Percentiles rank a stretch among this genome's conserved stretches.
phyloP scores from a whole-genome alignment of 2,888 invertebrate genomes.

The Villa cingulata region DNA sequence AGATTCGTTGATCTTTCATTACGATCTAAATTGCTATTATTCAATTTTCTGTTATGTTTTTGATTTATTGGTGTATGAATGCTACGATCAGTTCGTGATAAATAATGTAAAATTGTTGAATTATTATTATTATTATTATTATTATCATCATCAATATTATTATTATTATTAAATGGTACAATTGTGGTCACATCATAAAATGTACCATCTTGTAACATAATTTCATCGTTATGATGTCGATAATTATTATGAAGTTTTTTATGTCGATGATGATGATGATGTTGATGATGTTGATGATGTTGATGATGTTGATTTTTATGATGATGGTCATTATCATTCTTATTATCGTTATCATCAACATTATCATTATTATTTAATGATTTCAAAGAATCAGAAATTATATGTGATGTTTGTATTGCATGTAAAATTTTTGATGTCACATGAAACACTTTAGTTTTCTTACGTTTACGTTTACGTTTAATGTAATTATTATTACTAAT shows the following conservation, averaged over 20 bases:
- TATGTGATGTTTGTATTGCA: background rate
- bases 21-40: conserved; percentile 31
- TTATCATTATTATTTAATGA: background rate
- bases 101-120: conserved; percentile 9
- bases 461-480: conserved; percentile 7
- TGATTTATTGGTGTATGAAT: conserved; percentile 18
- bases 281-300: no score
- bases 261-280: background rate
- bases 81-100: conserved; percentile 35
- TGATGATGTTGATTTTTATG: no score
- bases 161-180: conserved; percentile 3
- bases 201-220: background rate
- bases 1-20: conserved; percentile 62
- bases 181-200: conserved; percentile 5
- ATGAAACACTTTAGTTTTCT: background rate
- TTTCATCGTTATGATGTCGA: background rate
- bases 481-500: conserved; percentile 3
- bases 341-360: background rate
- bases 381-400: background rate
- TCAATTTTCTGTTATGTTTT: conserved; percentile 11
- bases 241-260: no score
- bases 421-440: conserved; percentile 4
- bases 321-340: background rate
- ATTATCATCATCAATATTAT: no score
- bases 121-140: conserved; percentile 4